Conservation (phyloP, 2,113 vertebrate genomes). For the Girardinichthys multiradiatus region DNA sequence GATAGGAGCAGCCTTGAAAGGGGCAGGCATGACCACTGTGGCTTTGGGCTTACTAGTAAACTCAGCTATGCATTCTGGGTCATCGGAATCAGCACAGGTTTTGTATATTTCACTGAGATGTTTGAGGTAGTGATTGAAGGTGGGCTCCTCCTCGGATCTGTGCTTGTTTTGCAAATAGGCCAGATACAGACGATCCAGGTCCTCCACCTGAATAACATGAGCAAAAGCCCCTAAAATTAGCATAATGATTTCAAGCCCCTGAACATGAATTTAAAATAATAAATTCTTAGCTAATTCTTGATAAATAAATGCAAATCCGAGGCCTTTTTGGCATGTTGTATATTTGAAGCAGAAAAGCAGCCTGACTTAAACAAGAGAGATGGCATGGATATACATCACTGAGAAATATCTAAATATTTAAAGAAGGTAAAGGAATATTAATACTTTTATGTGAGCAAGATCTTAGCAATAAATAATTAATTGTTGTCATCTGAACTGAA, state of each 20-base stretch:
- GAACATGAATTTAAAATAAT: neutral
- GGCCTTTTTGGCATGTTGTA: neutral
- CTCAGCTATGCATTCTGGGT: constrained; percentile 82
- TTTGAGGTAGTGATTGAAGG: constrained; percentile 78
- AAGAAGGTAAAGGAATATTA: constrained; percentile 24
- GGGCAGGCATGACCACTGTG: constrained; percentile 72
- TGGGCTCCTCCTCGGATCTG: constrained; percentile 73
- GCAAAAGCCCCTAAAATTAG: neutral
- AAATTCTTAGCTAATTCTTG: neutral
- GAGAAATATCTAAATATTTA: constrained; percentile 9
- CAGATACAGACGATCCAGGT: constrained; percentile 80
- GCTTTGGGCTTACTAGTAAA: constrained; percentile 81
- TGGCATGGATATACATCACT: neutral
- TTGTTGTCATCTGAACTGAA: neutral
- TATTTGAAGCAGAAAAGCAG: neutral
- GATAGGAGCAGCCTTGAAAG: constrained; percentile 66
- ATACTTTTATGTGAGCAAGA: constrained; percentile 11
- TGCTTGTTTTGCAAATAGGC: constrained; percentile 82
- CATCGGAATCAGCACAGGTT: constrained; percentile 77
- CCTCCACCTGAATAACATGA: constrained; percentile 69
- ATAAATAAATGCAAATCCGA: neutral
- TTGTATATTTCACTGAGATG: constrained; percentile 83
- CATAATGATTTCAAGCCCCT: neutral
- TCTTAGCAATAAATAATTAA: constrained; percentile 17
- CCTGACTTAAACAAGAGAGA: constrained; percentile 11